Conservation (phyloP, 2,797 vertebrate species). For the Meriones psammophilus region DNA sequence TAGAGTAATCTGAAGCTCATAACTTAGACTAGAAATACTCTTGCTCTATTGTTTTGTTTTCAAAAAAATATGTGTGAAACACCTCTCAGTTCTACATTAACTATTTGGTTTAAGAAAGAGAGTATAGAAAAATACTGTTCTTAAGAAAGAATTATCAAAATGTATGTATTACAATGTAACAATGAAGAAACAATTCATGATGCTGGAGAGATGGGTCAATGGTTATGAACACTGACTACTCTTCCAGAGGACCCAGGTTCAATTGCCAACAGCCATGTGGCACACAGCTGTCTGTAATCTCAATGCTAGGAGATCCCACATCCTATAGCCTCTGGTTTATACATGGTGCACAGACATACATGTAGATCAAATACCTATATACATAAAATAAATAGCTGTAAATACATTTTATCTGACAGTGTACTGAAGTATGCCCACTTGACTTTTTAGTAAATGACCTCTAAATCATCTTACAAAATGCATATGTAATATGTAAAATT, state of each 20-base stretch:
- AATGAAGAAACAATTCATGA: background rate
- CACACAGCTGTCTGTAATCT: background rate
- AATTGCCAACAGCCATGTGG: no score
- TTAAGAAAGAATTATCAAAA: background rate
- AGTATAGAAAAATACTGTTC: background rate
- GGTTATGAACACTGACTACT: background rate
- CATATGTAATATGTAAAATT: background rate
- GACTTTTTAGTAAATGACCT: background rate
- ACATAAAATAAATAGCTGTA: background rate
- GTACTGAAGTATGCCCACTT: background rate
- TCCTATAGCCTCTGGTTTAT: background rate
- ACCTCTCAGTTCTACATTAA: background rate
- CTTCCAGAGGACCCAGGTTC: background rate
- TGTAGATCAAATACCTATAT: background rate
- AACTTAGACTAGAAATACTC: background rate
- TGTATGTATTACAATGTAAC: background rate
- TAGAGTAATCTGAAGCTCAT: conserved; percentile 12
- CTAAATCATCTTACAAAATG: conserved; percentile 39
- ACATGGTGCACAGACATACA: background rate
- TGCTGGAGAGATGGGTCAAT: background rate
- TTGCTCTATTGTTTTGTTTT: background rate
- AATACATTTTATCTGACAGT: background rate
- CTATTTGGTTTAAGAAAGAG: background rate
- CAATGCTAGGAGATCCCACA: no score
- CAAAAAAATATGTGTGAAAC: background rate